Evolutionary conservation across 2,888 invertebrate species (phyloP).

Genomic region (Leptopterna dolabrata): DNA sequence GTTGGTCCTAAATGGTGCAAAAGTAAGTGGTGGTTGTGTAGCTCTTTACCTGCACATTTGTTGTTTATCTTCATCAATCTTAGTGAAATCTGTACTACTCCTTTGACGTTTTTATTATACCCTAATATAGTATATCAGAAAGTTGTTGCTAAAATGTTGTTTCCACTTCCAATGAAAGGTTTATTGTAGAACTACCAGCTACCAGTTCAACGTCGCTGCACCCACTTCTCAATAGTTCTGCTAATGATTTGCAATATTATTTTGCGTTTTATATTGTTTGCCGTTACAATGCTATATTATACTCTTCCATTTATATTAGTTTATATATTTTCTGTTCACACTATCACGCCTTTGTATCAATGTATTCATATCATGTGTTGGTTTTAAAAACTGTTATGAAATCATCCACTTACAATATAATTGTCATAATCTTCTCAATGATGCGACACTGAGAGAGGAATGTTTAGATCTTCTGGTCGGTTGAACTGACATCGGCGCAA

Average conservation of each 20-base stretch:
- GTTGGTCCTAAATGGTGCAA: slow-evolving; percentile 4
- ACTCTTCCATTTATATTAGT: neutral
- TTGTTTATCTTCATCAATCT: neutral
- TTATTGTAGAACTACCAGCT: neutral
- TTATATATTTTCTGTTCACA: slow-evolving; percentile 20
- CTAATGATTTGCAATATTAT: neutral
- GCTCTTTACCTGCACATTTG: slow-evolving; percentile 10
- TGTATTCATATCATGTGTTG: slow-evolving; percentile 49
- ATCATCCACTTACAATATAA: slow-evolving; percentile 59
- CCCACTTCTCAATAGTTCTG: neutral
- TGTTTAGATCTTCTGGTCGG: slow-evolving; percentile 81
- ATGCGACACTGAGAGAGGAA: slow-evolving; percentile 74
- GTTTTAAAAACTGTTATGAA: slow-evolving; percentile 34
- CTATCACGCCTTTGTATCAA: slow-evolving; percentile 40
- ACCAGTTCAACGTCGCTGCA: neutral
- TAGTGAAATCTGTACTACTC: slow-evolving; percentile 1
- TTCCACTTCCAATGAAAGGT: neutral
- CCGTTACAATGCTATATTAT: neutral
- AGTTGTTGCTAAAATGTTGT: slow-evolving; percentile 6
- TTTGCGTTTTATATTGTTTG: neutral
- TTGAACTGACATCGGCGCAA: slow-evolving; percentile 86
- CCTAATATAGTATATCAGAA: neutral
- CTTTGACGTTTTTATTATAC: slow-evolving; percentile 1
- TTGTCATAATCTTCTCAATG: slow-evolving; percentile 77
- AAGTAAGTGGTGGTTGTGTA: neutral